Conservation (phyloP, 1,140 invertebrate species). For the Cylas formicarius region DNA sequence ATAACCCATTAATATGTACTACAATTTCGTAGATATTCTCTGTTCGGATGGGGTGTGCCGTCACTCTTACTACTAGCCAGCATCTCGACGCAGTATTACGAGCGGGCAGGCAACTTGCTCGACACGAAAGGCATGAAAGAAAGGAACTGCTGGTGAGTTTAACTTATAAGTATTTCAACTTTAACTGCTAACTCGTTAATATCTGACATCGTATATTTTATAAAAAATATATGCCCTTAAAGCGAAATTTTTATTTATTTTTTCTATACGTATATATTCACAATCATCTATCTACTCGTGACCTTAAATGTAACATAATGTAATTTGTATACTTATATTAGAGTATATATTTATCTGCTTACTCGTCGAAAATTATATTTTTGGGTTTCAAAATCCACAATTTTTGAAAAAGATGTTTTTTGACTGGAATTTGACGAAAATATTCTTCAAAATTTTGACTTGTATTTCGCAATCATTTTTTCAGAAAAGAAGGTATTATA, state of each 20-base stretch:
- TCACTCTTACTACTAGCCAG: slow-evolving; percentile 32
- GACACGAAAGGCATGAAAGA: slow-evolving; percentile 31
- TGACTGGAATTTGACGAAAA: too few species aligned
- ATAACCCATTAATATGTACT: too few species aligned
- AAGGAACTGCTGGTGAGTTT: slow-evolving; percentile 40
- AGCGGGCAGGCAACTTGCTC: slow-evolving; percentile 34
- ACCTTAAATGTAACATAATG: not conserved
- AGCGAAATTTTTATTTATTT: not conserved
- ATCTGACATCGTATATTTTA: not conserved
- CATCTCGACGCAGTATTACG: slow-evolving; percentile 35
- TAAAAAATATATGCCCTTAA: not conserved
- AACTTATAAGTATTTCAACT: too few species aligned
- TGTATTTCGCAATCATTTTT: too few species aligned
- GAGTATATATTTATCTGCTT: too few species aligned
- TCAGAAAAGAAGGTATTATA: too few species aligned
- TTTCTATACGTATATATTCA: not conserved
- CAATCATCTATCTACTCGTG: not conserved
- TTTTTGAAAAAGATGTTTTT: too few species aligned
- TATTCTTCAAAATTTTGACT: too few species aligned
- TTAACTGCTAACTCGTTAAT: not conserved
- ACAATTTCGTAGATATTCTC: slow-evolving; percentile 36
- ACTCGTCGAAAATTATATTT: too few species aligned
- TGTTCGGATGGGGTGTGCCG: slow-evolving; percentile 39
- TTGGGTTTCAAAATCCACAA: too few species aligned
- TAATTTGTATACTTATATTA: slow-evolving; percentile 2